Conservation (phyloP, 2,113 vertebrate species). For the Mustelus asterias region DNA sequence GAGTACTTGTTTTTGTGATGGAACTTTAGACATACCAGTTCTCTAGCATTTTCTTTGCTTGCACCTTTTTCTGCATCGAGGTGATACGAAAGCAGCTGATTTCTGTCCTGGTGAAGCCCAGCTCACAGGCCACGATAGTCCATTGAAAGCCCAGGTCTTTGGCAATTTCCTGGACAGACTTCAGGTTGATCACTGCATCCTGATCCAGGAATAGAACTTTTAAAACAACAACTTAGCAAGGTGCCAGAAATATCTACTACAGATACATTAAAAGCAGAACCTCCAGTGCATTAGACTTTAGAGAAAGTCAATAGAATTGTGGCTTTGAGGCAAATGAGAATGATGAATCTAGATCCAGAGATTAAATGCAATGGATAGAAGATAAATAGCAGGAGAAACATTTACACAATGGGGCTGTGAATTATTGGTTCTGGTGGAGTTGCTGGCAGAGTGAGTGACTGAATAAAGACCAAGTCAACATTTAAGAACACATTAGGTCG, state of each 20-base stretch:
- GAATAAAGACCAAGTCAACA: background rate
- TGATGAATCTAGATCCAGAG: background rate
- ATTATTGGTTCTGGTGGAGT: background rate
- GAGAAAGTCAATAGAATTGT: background rate
- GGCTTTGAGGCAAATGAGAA: background rate
- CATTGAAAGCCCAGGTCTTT: constrained; percentile 64
- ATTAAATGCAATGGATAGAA: background rate
- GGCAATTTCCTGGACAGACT: constrained; percentile 60
- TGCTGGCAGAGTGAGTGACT: background rate
- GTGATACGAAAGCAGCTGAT: constrained; percentile 55
- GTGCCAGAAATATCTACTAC: background rate
- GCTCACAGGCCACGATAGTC: constrained; percentile 58
- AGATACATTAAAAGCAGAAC: background rate
- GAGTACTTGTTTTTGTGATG: background rate
- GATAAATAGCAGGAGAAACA: background rate
- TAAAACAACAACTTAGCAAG: background rate
- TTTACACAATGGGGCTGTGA: background rate
- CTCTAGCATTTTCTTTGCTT: constrained; percentile 66
- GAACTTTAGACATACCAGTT: constrained; percentile 52
- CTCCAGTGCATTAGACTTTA: background rate
- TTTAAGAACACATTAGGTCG: background rate
- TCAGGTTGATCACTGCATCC: constrained; percentile 69
- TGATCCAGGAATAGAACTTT: constrained; percentile 41
- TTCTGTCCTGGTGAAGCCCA: constrained; percentile 61
- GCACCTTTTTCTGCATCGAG: constrained; percentile 55